Base-by-base conservation (phyloP, 2,797 vertebrate species). In the Scleropages formosus region DNA sequence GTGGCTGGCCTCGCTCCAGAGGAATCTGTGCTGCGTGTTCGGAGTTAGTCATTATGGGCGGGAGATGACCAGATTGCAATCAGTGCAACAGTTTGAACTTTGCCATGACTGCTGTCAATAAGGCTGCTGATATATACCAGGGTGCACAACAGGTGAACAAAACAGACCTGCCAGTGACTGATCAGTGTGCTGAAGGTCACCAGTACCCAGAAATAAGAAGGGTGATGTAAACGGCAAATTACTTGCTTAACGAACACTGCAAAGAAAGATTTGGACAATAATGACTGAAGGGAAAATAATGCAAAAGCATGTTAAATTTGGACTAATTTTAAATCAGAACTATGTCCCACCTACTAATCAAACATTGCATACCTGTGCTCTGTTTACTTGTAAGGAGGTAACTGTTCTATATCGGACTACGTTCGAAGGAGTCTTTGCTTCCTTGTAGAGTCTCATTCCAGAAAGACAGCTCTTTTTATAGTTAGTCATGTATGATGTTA, bases 301-400 rank as follows among this genome's bases (percentile, higher is more conserved):
- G 24, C 13, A 47, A 68, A 68, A 74, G 26, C 26, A 11, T 39
- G 49, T 56, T 71, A 31, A 18, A 27, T 58, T 26, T 71, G 16
- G 1, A 16, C 47, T 71, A 31, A 31, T 56, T 51, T 71, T 58
- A 68, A 68, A 68, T 59, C 26, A 75, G 62, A 70, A 31, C 26
- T 71, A 31, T 71, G 56, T 49, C 74, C 74, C 65, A 61, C 74
- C 74, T 56, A 26, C 58, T 75, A 51, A 71, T 69, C 75, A 76
- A 76, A 76, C 67, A 71, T 53, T 47, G 16, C 44, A 76, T 4
- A 31, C 59, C 44, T 39, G 24, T n/a, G 39, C 44, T 69, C 1
- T 69, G 66, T 70, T 76, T 76, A 60, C 74, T 70, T 61, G 46
- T 20, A 24, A 74, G 22, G 66, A 69, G 24, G 26, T 53, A 22